These are phyloP conservation scores for Lytechinus variegatus DNA, from an alignment of 35 echinoderm and acorn worm species.

Conservation along the genomic window DNA sequence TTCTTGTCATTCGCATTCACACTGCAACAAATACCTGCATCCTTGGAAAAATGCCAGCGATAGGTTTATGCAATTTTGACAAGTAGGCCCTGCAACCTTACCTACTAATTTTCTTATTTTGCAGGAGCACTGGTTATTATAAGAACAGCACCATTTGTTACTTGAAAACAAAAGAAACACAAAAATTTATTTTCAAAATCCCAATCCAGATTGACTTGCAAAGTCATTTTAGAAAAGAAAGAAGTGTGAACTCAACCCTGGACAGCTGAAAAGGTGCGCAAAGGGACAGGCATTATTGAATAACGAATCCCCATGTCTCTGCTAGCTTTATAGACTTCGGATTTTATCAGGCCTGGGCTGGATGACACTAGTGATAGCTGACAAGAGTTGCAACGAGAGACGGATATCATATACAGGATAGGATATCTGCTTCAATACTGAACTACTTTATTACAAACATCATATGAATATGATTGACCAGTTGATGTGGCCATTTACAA, in stretches of 20 bases:
- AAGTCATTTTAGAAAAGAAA: not conserved
- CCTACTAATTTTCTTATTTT: no score
- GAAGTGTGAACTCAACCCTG: not conserved
- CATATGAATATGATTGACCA: not conserved
- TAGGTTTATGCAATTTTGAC: no score
- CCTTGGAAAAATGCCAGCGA: no score
- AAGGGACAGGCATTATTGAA: slow-evolving; percentile 11
- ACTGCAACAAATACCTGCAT: no score
- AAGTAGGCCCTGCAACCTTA: no score
- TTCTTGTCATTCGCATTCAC: no score
- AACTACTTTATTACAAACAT: not conserved
- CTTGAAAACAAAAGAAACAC: not conserved
- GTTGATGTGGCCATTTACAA: no score
- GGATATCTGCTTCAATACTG: not conserved
- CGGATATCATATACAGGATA: not conserved
- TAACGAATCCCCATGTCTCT: not conserved
- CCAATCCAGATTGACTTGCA: not conserved
- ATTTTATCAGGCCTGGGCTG: not conserved
- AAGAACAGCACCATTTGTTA: no score
- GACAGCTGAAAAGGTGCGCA: not conserved
- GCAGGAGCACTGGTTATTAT: no score
- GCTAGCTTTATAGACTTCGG: not conserved
- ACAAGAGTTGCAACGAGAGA: not conserved
- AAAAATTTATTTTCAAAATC: not conserved
- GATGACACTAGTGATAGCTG: slow-evolving; percentile 15